These are phyloP conservation scores for Neuroterus valhalla DNA, from an alignment of 1,140 invertebrate species.

Conservation along the genomic window DNA sequence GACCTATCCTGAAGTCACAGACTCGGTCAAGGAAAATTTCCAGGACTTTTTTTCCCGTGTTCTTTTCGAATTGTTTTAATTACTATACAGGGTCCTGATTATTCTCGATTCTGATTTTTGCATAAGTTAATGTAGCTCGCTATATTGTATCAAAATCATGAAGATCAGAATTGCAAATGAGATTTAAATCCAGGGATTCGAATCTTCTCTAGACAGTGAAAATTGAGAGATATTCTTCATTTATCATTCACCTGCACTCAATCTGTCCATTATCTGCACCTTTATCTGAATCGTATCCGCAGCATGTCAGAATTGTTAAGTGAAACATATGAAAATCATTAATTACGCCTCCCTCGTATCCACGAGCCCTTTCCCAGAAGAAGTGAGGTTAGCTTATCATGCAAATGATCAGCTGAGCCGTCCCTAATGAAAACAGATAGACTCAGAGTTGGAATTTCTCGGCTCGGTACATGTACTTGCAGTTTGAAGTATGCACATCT, in stretches of 20 bases:
- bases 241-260: not conserved
- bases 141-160: no score
- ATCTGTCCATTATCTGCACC: not conserved
- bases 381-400: conserved; percentile 24
- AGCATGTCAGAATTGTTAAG: not conserved
- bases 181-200: no score
- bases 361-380: not conserved
- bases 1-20: no score
- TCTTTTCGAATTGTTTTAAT: no score
- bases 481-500: not conserved
- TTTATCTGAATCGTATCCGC: not conserved
- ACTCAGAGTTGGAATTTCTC: not conserved
- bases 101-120: no score
- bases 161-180: no score
- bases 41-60: no score
- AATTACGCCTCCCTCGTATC: conserved; percentile 22
- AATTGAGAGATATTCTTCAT: not conserved
- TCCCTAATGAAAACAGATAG: conserved; percentile 28
- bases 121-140: no score
- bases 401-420: conserved; percentile 17
- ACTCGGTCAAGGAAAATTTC: no score
- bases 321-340: conserved; percentile 28
- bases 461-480: no score
- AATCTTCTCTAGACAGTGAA: not conserved
- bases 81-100: no score